phyloP scores from a whole-genome alignment of 2,113 vertebrate genomes.

The Carollia perspicillata region DNA sequence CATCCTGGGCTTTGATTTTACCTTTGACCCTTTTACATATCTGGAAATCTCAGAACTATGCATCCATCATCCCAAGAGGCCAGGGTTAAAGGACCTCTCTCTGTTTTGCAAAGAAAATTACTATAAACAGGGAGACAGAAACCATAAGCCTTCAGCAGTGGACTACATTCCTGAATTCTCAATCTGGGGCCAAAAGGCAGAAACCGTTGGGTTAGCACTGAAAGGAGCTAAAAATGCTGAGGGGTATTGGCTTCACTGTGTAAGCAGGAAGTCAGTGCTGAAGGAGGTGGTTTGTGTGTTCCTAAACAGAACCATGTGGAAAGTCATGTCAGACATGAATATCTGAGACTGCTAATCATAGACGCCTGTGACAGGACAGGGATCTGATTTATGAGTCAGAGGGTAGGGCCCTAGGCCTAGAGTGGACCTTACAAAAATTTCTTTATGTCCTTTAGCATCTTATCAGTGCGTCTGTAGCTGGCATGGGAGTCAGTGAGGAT shows the following conservation, averaged over 20 bases:
- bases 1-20: not conserved
- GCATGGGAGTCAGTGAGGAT: not conserved
- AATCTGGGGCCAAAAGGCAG: not conserved
- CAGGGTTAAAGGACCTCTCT: not conserved
- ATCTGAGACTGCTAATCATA: not conserved
- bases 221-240: conserved; percentile 7
- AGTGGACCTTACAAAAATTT: not conserved
- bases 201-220: not conserved
- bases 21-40: not conserved
- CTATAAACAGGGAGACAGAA: not conserved
- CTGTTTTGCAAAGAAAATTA: not conserved
- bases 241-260: not conserved
- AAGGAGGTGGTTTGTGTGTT: not conserved
- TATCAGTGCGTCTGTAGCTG: not conserved
- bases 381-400: not conserved
- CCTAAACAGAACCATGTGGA: not conserved
- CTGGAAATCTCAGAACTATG: not conserved
- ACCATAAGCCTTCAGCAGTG: not conserved
- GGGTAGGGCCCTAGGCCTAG: not conserved
- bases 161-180: not conserved
- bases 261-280: not conserved
- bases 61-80: not conserved
- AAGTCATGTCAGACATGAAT: not conserved
- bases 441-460: not conserved
- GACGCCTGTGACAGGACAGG: not conserved